Evolutionary conservation across 2,797 vertebrate genomes (phyloP).

Genomic region (Rhynchonycteris naso): DNA sequence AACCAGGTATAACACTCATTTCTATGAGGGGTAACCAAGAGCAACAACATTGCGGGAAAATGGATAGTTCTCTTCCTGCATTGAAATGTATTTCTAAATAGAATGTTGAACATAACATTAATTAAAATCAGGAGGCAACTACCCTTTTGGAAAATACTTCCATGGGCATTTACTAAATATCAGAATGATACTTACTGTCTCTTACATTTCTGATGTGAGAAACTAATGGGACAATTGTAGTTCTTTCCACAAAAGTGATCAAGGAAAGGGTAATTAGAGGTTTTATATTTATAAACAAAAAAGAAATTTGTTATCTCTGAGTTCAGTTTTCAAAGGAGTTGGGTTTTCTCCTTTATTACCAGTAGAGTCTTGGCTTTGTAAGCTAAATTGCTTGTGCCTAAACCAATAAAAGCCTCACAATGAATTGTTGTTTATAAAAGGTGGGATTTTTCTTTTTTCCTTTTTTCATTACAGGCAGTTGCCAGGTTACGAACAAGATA

Average conservation of each 20-base stretch:
- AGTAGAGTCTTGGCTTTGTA: background rate
- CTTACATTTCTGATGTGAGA: background rate
- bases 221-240: background rate
- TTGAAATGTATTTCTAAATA: conserved; percentile 24
- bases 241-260: background rate
- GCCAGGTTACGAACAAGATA: too few relatives aligned
- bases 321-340: conserved; percentile 11
- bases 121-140: background rate
- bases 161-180: background rate
- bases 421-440: conserved; percentile 11
- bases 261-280: background rate
- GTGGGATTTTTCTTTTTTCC: background rate
- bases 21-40: background rate
- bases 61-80: background rate
- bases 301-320: background rate
- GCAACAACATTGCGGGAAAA: background rate
- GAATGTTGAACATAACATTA: conserved; percentile 16
- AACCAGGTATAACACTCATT: background rate
- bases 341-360: conserved; percentile 21
- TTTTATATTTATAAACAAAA: conserved; percentile 12
- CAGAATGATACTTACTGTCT: background rate
- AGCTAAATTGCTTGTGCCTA: background rate
- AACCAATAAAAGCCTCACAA: conserved; percentile 2
- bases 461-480: background rate
- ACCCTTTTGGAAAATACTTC: conserved; percentile 20